phyloP scores from a whole-genome alignment of 1,140 invertebrate species.

The Hylaeus anthracinus region DNA sequence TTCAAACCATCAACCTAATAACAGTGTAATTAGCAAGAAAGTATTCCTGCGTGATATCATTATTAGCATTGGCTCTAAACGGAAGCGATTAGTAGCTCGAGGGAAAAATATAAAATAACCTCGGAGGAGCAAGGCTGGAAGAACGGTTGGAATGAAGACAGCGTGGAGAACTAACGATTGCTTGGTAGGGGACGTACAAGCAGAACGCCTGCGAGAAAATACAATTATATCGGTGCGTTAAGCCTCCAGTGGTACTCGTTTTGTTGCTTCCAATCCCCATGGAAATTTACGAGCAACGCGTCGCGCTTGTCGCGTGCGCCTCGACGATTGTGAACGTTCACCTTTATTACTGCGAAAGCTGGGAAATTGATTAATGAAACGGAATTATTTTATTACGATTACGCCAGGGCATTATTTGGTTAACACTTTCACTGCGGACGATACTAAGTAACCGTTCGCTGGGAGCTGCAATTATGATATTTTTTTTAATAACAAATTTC shows the following conservation, averaged over 20 bases:
- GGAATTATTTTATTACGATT: conserved; percentile 8
- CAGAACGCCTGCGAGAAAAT: conserved; percentile 38
- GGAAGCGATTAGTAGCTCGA: conserved; percentile 6
- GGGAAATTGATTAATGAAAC: conserved; percentile 16
- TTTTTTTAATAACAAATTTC: too few species aligned
- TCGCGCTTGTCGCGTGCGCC: conserved; percentile 42
- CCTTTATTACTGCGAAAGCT: neutral
- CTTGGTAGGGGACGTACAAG: too few species aligned
- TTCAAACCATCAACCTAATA: too few species aligned
- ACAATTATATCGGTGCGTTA: conserved; percentile 51
- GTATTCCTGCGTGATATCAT: neutral
- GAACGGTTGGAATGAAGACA: neutral
- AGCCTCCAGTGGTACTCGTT: conserved; percentile 32
- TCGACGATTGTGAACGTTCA: neutral
- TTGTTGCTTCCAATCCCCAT: conserved; percentile 44
- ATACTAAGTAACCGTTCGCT: too few species aligned
- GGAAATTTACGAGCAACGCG: conserved; percentile 66
- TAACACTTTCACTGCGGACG: too few species aligned
- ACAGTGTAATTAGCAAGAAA: neutral
- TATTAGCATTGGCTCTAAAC: neutral
- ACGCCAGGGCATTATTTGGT: too few species aligned
- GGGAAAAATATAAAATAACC: neutral
- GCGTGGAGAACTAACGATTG: conserved; percentile 7
- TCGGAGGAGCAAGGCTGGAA: neutral
- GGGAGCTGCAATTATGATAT: too few species aligned